Base-by-base conservation (phyloP, 2,113 vertebrate species). In the Tachysurus vachellii region DNA sequence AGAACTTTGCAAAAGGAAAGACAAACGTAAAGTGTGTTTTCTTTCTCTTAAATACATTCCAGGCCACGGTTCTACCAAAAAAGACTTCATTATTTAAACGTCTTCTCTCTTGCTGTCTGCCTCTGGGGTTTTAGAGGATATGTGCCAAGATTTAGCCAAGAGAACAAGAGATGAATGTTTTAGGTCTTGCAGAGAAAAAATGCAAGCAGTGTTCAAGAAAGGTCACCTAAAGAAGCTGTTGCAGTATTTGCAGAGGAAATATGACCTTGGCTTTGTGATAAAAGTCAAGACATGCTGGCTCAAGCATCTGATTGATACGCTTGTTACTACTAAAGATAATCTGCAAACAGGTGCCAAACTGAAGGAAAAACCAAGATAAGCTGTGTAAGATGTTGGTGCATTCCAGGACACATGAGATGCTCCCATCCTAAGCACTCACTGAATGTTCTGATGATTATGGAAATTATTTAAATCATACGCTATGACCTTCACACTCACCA, bases 31-130 rank as follows among this genome's bases (percentile, higher is more conserved):
- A 82, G 23, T 53, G 17, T 71, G 59, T 86, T 70, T 80, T 86
- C 31, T 64, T 86, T 61, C 59, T 77, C 80, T 76, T 28, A 36
- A 70, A 76, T 86, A 76, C 71, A 87, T 89, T 92, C 56, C 44
- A 90, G 81, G 87, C 75, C 89, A 88, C 87, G 0, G 86, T 81
- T 82, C 82, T 88, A 28, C 82, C 80, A 87, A 84, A 79, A 87
- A 85, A 62, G 50, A 66, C 81, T 89, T 89, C 80, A 86, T 91
- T 91, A 90, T 91, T 87, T 90, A 85, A 89, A 73, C 88, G 88
- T 76, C n/a, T 59, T 76, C 83, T 86, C 86, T 87, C 56, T 85
- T 50, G 75, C 66, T 82, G 62, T 84, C 73, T 79, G 87, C 88
- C 88, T 88, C 87, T 89, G 79, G 90, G 82, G 68, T 87, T 85